Evolutionary conservation across 1,140 invertebrate species (phyloP).

Genomic region (Elysia chlorotica): DNA sequence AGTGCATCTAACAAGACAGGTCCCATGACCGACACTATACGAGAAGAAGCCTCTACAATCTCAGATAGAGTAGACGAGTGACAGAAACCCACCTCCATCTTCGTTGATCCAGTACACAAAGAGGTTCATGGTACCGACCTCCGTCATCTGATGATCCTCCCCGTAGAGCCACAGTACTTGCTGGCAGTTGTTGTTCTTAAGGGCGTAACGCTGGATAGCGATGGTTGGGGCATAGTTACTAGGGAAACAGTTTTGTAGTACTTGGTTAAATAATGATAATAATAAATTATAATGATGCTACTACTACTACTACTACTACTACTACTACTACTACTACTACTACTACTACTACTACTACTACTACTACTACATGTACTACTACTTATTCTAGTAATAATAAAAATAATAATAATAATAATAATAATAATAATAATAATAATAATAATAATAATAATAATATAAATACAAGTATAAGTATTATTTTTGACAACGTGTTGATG

Average conservation of each 20-base stretch:
- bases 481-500: neutral
- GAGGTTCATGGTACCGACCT: conserved; percentile 99
- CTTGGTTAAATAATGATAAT: neutral
- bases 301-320: neutral
- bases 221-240: conserved; percentile 71
- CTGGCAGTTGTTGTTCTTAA: conserved; percentile 77
- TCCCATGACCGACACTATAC: neutral
- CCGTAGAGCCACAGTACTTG: conserved; percentile 98
- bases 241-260: neutral
- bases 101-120: conserved; percentile 89
- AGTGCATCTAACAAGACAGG: neutral
- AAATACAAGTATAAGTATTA: neutral
- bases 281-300: neutral
- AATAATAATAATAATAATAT: neutral
- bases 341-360: neutral
- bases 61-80: no score
- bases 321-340: neutral
- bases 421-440: neutral
- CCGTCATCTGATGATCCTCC: conserved; percentile 90
- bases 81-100: conserved; percentile 85
- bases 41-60: neutral
- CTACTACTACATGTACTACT: neutral
- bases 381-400: neutral
- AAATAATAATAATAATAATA: neutral
- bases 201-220: conserved; percentile 72